Base-by-base conservation (phyloP, 2,113 vertebrate species). In the Thinocorus orbignyianus region DNA sequence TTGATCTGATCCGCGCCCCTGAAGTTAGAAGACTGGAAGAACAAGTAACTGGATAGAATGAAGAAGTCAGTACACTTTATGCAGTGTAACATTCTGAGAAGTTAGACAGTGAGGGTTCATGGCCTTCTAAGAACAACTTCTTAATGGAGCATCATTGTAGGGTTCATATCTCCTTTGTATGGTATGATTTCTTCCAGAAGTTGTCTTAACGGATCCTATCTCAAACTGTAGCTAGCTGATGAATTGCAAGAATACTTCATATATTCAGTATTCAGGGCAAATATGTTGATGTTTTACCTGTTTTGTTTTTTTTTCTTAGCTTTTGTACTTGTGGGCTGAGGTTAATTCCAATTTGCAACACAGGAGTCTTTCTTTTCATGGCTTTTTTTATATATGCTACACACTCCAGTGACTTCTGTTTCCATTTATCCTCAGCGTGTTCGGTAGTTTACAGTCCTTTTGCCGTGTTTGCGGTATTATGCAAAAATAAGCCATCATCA, bases 351-450 rank as follows among this genome's bases (percentile, higher is more conserved):
- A 35, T 78, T 84, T 84, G 30, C 35, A 73, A 6, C 33, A 69
- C 17, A 3, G 2, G 11, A 60, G 11, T 41, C n/a, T 72, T 58
- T 14, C 13, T 69, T 81, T 69, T 79, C 10, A 2, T 68, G 13
- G 0, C 12, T 68, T 30, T 60, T 6, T 6, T 30, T 41, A 13
- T 48, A 37, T 54, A 7, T 33, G 52, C 20, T 73, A 9, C 20
- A 17, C 17, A 1, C 23, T 69, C 17, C 16, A 42, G 33, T 66
- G 37, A 20, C 15, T 49, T 44, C 19, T 55, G 16, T 77, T 77
- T 61, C 70, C 0, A 0, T 44, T 13, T 0, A 0, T 39, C 33
- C 9, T 78, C 17, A 6, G 1, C 1, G 9, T 44, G 14, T 35
- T 74, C 23, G 37, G 33, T 80, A 72, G 23, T 39, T 86, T 68